Percentiles rank a stretch among this genome's conserved stretches.
These are phyloP conservation scores for Andrena hattorfiana DNA, from an alignment of 2,888 invertebrate species.

Conservation along the genomic window DNA sequence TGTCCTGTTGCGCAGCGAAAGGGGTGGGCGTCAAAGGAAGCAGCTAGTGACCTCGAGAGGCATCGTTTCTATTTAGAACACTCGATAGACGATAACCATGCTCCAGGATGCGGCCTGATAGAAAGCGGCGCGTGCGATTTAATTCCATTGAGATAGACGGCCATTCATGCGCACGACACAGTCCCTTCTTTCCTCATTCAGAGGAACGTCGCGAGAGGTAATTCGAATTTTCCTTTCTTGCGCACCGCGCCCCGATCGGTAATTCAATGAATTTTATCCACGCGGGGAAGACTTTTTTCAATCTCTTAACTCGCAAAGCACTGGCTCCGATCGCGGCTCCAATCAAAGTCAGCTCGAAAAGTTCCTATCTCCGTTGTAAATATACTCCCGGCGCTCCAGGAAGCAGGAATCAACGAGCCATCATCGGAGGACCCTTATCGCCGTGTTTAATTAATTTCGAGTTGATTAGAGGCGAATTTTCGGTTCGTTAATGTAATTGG, in stretches of 20 bases:
- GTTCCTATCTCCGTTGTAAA: neutral
- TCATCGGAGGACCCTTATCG: conserved; percentile 46
- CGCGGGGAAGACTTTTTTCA: too few relatives aligned
- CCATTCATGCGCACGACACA: conserved; percentile 63
- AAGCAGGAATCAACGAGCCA: conserved; percentile 47
- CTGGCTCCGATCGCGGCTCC: too few relatives aligned
- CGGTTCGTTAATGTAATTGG: conserved; percentile 76
- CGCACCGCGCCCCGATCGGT: neutral
- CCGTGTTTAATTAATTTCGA: conserved; percentile 66
- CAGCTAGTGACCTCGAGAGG: conserved; percentile 79
- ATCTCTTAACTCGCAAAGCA: neutral
- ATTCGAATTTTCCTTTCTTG: neutral
- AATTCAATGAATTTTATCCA: neutral
- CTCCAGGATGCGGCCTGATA: conserved; percentile 79
- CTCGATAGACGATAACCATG: conserved; percentile 76
- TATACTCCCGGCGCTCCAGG: conserved; percentile 19
- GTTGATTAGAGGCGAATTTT: conserved; percentile 65
- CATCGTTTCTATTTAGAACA: conserved; percentile 79
- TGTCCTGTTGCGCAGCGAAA: conserved; percentile 51
- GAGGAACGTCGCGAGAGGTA: neutral
- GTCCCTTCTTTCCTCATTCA: conserved; percentile 31
- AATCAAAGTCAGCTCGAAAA: neutral
- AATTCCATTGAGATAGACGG: conserved; percentile 73
- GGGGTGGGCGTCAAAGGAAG: conserved; percentile 80
- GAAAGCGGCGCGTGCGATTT: conserved; percentile 71